A percentile compares a stretch with the other conserved stretches of the same genome.
Evolutionary conservation across 1,140 invertebrate genomes (phyloP).

Genomic region (Cyrtorhinus lividipennis): DNA sequence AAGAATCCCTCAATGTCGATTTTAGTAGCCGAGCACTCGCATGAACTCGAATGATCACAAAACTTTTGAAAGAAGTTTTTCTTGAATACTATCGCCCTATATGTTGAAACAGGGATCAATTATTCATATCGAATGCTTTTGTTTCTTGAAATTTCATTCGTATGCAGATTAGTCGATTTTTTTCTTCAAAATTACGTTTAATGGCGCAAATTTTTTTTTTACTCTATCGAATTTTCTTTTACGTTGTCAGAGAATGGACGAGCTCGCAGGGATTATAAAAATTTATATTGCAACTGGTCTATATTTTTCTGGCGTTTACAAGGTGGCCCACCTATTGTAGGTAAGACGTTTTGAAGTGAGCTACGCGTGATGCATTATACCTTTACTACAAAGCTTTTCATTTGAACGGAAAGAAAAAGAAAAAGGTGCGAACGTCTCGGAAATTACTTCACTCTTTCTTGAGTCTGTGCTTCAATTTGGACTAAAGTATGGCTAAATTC

Average conservation of each 20-base stretch:
- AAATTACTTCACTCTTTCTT: background rate
- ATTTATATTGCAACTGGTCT: conserved; percentile 1
- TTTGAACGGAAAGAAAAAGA: background rate
- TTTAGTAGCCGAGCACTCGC: too few relatives aligned
- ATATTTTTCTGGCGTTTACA: background rate
- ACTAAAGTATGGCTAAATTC: background rate
- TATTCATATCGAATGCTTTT: background rate
- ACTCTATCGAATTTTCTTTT: background rate
- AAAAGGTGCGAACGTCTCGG: background rate
- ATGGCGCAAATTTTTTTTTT: background rate
- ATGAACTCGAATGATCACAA: too few relatives aligned
- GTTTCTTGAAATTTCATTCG: background rate
- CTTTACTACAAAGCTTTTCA: background rate
- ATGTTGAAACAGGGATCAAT: too few relatives aligned
- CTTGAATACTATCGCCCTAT: too few relatives aligned
- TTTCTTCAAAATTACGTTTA: background rate
- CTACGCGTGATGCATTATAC: background rate
- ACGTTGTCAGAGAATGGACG: conserved; percentile 2
- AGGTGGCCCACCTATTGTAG: background rate
- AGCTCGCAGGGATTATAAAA: background rate
- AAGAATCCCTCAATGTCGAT: too few relatives aligned
- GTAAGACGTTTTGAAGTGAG: background rate
- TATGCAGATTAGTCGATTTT: background rate
- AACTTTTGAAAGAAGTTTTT: background rate
- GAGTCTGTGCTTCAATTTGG: background rate